Conservation (phyloP, 2,113 vertebrate species). For the Planiliza haematocheilus region DNA sequence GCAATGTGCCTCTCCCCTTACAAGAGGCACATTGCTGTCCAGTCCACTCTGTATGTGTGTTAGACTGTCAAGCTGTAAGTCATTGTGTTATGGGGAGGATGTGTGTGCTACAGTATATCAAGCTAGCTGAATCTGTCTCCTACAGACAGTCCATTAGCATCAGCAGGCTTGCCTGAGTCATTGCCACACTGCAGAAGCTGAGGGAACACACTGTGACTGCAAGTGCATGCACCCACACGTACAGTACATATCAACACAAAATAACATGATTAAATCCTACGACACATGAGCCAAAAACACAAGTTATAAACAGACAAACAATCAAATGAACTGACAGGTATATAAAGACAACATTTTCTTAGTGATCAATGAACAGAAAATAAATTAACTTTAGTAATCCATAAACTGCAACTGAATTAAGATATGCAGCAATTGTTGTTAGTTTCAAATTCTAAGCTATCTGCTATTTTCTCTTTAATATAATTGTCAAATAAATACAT, state of each 20-base stretch:
- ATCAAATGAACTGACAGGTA: not conserved
- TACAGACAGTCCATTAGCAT: conserved; percentile 64
- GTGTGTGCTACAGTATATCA: conserved; percentile 33
- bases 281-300: conserved; percentile 14
- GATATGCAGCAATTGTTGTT: too few relatives aligned
- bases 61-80: conserved; percentile 15
- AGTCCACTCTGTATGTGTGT: not conserved
- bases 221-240: conserved; percentile 51
- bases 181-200: conserved; percentile 54
- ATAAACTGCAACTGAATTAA: too few relatives aligned
- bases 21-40: conserved; percentile 1
- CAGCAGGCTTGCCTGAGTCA: conserved; percentile 70
- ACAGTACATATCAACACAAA: conserved; percentile 24
- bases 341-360: not conserved
- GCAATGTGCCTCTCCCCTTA: not conserved
- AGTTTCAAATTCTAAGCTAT: too few relatives aligned
- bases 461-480: too few relatives aligned
- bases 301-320: conserved; percentile 3
- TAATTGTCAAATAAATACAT: too few relatives aligned
- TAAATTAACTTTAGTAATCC: too few relatives aligned
- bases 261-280: conserved; percentile 44
- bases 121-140: conserved; percentile 53
- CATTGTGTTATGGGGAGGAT: conserved; percentile 5
- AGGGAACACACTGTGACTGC: conserved; percentile 61
- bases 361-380: not conserved